Evolutionary conservation across 1,140 invertebrate genomes (phyloP).

Genomic region (Ladona fulva): DNA sequence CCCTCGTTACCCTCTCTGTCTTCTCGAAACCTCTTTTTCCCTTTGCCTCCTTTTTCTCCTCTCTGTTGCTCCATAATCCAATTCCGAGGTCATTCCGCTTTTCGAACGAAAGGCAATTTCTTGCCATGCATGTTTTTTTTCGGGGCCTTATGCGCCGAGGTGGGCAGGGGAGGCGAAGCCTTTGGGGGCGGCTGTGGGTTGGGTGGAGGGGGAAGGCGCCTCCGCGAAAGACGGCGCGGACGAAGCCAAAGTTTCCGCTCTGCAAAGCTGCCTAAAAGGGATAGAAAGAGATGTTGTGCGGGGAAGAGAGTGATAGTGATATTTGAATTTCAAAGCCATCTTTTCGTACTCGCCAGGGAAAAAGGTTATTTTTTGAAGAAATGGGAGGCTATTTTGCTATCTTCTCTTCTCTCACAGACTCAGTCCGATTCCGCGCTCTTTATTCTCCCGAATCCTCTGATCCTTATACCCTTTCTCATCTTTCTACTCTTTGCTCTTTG

Average conservation of each 20-base stretch:
- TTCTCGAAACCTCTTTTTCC: background rate
- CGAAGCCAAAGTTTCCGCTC: background rate
- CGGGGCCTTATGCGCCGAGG: background rate
- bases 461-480: too few relatives aligned
- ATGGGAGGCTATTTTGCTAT: background rate
- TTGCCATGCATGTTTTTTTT: background rate
- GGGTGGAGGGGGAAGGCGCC: background rate
- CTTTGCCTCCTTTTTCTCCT: background rate
- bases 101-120: conserved; percentile 5
- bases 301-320: conserved; percentile 5
- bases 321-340: background rate
- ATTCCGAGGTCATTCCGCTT: conserved; percentile 8
- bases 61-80: background rate
- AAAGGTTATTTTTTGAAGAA: background rate
- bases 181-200: background rate
- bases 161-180: background rate
- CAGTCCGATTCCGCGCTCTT: too few relatives aligned
- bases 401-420: too few relatives aligned
- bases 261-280: background rate
- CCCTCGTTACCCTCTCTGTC: background rate
- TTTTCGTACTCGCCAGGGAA: background rate
- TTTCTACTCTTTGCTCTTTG: too few relatives aligned
- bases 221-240: background rate
- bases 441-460: too few relatives aligned
- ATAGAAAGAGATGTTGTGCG: background rate